Conservation (phyloP, 2,888 invertebrate species). For the Oasisia sp. region DNA sequence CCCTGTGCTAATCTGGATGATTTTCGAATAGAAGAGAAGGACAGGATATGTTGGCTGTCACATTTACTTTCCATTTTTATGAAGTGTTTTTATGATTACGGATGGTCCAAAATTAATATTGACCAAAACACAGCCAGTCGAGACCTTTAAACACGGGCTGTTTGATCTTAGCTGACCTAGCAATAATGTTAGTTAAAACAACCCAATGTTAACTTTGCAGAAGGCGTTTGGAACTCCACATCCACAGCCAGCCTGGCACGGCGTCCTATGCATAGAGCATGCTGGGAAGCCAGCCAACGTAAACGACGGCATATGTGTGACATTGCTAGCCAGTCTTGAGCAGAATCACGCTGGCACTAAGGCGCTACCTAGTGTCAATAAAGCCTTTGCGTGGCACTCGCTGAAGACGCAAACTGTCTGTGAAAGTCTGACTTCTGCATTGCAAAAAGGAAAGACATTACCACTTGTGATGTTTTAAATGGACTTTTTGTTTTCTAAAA, state of each 20-base stretch:
- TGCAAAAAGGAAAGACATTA: not conserved
- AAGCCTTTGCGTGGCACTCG: not conserved
- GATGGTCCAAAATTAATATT: no score
- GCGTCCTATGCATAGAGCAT: conserved; percentile 55
- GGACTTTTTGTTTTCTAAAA: not conserved
- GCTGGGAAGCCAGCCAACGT: conserved; percentile 50
- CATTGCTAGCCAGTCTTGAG: conserved; percentile 39
- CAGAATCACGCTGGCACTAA: not conserved
- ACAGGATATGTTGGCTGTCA: no score
- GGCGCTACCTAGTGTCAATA: not conserved
- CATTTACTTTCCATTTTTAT: no score
- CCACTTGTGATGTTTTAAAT: not conserved
- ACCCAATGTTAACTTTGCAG: conserved; percentile 21
- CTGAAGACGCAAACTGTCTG: not conserved
- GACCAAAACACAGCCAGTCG: no score
- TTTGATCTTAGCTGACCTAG: no score
- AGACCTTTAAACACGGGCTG: no score
- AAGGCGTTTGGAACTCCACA: conserved; percentile 23
- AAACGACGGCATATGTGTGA: conserved; percentile 57
- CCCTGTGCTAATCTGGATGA: no score
- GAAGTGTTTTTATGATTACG: no score
- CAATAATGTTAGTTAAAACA: not conserved
- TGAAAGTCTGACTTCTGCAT: not conserved
- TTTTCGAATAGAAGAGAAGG: no score
- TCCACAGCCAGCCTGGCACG: conserved; percentile 31